phyloP scores from a whole-genome alignment of 2,888 invertebrate species.

The Nudaria mundana region DNA sequence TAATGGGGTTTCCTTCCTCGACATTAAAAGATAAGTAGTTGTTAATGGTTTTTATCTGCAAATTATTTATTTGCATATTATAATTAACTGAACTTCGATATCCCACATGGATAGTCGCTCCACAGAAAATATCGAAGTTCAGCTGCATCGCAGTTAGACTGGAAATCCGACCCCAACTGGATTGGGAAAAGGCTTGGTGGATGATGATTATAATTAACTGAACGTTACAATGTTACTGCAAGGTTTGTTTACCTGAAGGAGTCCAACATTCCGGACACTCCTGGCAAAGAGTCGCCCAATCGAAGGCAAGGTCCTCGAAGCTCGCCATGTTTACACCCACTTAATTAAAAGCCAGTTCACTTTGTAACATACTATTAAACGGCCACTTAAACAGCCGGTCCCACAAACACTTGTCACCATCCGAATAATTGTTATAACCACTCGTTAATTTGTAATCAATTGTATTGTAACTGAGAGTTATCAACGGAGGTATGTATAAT shows the following conservation, averaged over 20 bases:
- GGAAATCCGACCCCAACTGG: no score
- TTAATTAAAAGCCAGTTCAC: conserved; percentile 47
- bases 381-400: conserved; percentile 32
- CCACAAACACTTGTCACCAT: conserved; percentile 61
- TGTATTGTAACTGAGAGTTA: conserved; percentile 41
- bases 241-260: conserved; percentile 77
- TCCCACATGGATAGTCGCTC: no score
- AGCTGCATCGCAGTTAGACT: no score
- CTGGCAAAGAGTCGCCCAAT: conserved; percentile 84
- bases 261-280: conserved; percentile 84
- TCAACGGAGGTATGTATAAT: conserved; percentile 29
- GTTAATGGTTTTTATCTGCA: no score
- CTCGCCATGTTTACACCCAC: conserved; percentile 80
- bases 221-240: no score
- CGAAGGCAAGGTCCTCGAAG: conserved; percentile 83
- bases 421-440: conserved; percentile 31
- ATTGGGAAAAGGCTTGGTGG: no score
- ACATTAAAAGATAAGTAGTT: no score
- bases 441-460: conserved; percentile 18
- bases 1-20: no score
- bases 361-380: conserved; percentile 48
- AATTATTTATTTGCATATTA: no score
- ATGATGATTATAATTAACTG: no score
- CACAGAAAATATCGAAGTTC: no score
- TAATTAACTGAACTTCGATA: no score